Conservation (phyloP, 2,797 vertebrate species). For the Amphiprion clarkii region DNA sequence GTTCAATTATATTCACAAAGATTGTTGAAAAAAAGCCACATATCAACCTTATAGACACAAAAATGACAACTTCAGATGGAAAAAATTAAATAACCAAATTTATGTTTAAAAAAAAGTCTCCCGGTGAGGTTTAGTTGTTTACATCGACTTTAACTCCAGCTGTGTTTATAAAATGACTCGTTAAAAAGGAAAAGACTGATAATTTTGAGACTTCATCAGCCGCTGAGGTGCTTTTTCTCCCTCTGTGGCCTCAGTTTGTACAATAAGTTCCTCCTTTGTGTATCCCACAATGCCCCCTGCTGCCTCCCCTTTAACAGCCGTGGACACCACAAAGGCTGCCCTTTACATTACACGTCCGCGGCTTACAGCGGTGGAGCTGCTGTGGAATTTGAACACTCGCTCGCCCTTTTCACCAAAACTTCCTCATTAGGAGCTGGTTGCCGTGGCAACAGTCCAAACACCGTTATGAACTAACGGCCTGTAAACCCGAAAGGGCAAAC, state of each 20-base stretch:
- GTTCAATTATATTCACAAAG: not conserved
- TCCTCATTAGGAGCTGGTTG: slow-evolving; percentile 52
- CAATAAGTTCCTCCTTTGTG: slow-evolving; percentile 34
- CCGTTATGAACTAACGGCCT: slow-evolving; percentile 28
- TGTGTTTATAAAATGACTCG: not conserved
- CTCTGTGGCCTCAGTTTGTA: slow-evolving; percentile 4
- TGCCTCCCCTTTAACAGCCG: slow-evolving; percentile 41
- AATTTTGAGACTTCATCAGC: not conserved
- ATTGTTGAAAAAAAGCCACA: not conserved
- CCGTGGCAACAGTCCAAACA: slow-evolving; percentile 56
- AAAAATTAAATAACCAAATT: not conserved
- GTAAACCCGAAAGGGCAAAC: slow-evolving; percentile 46
- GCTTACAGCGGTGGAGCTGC: slow-evolving; percentile 38
- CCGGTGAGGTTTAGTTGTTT: not conserved
- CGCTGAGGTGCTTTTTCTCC: not conserved
- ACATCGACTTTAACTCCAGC: not conserved
- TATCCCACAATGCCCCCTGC: slow-evolving; percentile 68
- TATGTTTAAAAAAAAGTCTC: not conserved
- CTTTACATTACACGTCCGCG: slow-evolving; percentile 57
- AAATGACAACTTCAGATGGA: not conserved
- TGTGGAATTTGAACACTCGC: slow-evolving; percentile 63
- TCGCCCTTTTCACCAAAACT: slow-evolving; percentile 32
- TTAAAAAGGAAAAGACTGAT: not conserved
- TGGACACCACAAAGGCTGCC: slow-evolving; percentile 61
- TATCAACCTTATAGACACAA: not conserved